Base-by-base conservation (phyloP, 37 sponge, comb jelly and placozoan genomes). In the Chondrosia reniformis region DNA sequence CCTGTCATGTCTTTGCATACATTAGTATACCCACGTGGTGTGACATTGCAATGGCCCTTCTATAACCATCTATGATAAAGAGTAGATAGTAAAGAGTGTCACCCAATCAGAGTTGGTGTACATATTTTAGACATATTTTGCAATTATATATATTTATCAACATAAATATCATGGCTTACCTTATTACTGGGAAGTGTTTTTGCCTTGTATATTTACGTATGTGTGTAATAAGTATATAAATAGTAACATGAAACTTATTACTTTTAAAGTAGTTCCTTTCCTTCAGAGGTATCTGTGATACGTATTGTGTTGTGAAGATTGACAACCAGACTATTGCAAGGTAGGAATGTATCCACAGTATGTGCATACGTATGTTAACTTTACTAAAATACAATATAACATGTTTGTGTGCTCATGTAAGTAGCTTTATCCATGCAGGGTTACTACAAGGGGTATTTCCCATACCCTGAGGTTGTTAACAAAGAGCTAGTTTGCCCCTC, bases 311-410 rank as follows among this genome's bases (percentile, higher is more conserved):
- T 30, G 49, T 92, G 31, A 82, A 80, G 63, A 55, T 92, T 0
- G 88, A 92, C 85, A 92, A 92, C 55, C 79, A 92, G 71, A 74
- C 83, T 52, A 78, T 92, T 19, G 88, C 92, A 37, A 92, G 92
- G 92, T 92, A 59, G 7, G 72, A 4, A 39, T 40, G 41, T 69
- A 39, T 40, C 24, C 24, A 39, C 24, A 21, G 52, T 62, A 22
- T 62, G 63, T 62, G n/a, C 27, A 28, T 62, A 62, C 63, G 63
- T 62, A 62, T 62, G 63, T 62, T 25, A 9, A 22, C 15, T 19
- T 49, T 10, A 19, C 15, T 49, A 15, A 19, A 49, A 19, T 19
- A 49, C 52, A 15, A 49, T 19, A 49, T 10, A 49, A 19, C 15
- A 49, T 19, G 52, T 19, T 49, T 49, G 10, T 49, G 15, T 19